Evolutionary conservation across 2,113 vertebrate species (phyloP), one percentile per base, ranked within the genome.

Genomic region (Asarcornis scutulata): DNA sequence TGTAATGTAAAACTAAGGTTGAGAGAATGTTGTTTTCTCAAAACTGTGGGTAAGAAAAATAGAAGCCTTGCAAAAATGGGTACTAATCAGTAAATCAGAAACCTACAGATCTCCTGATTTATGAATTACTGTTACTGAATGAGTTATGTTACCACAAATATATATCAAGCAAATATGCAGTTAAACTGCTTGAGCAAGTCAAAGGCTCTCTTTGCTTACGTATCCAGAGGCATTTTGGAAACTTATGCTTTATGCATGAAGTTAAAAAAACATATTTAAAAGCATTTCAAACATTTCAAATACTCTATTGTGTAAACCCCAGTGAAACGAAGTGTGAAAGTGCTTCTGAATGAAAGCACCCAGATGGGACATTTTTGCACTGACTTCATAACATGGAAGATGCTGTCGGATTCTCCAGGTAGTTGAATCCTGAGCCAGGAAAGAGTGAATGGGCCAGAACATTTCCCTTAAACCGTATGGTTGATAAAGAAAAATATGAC

Each of bases 81-180:
- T 83, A 40, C 55, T 88, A 50, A 92, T 42, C 46, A 93, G 50
- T 60, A 81, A 88, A 80, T 50, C 34, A 81, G 60, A 94, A 91
- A 77, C 32, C 12, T 60, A 62, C 16, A 91, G 17, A 63, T 68
- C n/a, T 34, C 21, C 50, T 36, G 38, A 58, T 68, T 78, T 89
- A 74, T 64, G 56, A 77, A 86, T 88, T 67, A 64, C 36, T 52
- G 52, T 77, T 87, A 36, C 4, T 5, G 5, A 88, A 80, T 72
- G 38, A 80, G 27, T 40, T 83, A 14, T 69, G 38, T 71, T 72
- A 58, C 77, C 32, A 48, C n/a, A 68, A 94, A 89, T 17, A 44
- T 5, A 44, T 9, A 46, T 23, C 40, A 74, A 79, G 29, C 0
- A 88, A 76, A 83, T 62, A 59, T 2, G 9, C 42, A 84, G 38